phyloP scores from a whole-genome alignment of 1,140 invertebrate species.

The Drosophila mauritiana region DNA sequence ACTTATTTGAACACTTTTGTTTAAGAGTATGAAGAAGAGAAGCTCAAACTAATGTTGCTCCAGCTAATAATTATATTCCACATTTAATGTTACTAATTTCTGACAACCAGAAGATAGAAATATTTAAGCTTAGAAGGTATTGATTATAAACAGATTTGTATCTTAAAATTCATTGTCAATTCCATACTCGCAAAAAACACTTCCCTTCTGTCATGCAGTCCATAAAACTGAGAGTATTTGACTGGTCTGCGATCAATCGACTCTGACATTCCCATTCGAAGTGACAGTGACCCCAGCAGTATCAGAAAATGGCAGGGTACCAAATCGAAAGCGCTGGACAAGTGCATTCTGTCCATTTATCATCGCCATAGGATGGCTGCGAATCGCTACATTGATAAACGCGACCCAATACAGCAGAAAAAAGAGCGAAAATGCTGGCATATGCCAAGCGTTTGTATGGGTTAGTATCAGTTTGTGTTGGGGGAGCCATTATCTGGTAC shows the following conservation, averaged over 20 bases:
- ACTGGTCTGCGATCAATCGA: conserved; percentile 20
- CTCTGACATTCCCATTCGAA: conserved; percentile 2
- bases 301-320: conserved; percentile 20
- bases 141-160: too few species aligned
- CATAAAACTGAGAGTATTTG: background rate
- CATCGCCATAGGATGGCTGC: conserved; percentile 41
- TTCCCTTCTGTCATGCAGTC: too few species aligned
- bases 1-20: background rate
- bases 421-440: conserved; percentile 7
- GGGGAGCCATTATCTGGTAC: conserved; percentile 42
- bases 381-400: conserved; percentile 49
- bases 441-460: conserved; percentile 20
- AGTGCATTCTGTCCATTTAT: conserved; percentile 49
- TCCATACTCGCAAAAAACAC: too few species aligned
- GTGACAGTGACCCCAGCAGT: conserved; percentile 37
- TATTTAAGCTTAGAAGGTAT: too few species aligned
- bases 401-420: conserved; percentile 25
- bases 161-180: too few species aligned
- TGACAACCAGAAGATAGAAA: too few species aligned
- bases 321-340: conserved; percentile 31
- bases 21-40: conserved; percentile 8
- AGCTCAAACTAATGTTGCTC: conserved; percentile 8
- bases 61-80: too few species aligned
- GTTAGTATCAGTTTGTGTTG: conserved; percentile 21
- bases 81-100: too few species aligned